Base-by-base conservation (phyloP, 2,888 invertebrate genomes). In the Petrophora chlorosata region DNA sequence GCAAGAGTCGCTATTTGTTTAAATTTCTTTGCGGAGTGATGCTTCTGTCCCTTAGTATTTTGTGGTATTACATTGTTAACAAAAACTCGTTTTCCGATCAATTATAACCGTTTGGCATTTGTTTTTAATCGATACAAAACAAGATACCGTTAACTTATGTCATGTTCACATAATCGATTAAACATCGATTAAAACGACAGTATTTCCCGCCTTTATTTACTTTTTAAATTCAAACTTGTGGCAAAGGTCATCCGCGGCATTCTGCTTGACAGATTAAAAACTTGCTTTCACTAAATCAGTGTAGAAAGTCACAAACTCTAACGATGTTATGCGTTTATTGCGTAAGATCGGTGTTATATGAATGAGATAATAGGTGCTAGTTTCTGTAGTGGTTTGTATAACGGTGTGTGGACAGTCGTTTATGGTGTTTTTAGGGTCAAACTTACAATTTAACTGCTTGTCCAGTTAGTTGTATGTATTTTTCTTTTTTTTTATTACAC, bases 251-350 rank as follows among this genome's bases (percentile, higher is more conserved):
- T 13, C 3, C 3, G 30, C 32, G 38, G 26, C 38, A 38, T 43
- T 38, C 41, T 26, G 38, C 23, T 30, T 34, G 50, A 43, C 49
- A 16, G 30, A 53, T 33, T 44, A 46, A 44, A 45, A 44, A 41
- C 43, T 14, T 43, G 44, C 54, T 55, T 55, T 55, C 54, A 34
- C 54, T 41, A 34, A 41, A 44, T 55, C 45, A 51, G 44, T 45
- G 42, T 55, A 51, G 54, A 55, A 51, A 51, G 54, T 48, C 40
- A 53, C 41, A 33, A 39, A 45, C 39, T 25, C 38, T 46, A 30
- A 38, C 15, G 43, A 44, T 32, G 53, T 45, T 45, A 51, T 45
- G 39, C 25, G 16, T 29, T 38, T 30, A 41, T 53, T 53, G 39
- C 34, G 49, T 23, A 42, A 50, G 12, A 16, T n/a, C 9, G 13